A percentile compares a stretch with the other conserved stretches of the same genome.
phyloP scores from a whole-genome alignment of 2,888 invertebrate genomes.

The Villa cingulata region DNA sequence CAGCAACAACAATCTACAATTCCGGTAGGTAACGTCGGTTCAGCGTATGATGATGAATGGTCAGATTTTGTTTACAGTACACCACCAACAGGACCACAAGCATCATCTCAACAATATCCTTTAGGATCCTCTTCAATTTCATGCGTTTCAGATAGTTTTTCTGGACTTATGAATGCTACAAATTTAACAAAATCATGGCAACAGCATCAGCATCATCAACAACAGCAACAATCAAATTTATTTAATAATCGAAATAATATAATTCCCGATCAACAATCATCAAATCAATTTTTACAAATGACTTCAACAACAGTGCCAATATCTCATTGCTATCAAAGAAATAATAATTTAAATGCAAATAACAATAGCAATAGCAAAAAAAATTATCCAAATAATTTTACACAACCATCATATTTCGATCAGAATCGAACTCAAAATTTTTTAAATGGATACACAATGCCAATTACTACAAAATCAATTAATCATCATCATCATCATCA shows the following conservation, averaged over 20 bases:
- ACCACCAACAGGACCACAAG: constrained; percentile 18
- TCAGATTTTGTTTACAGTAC: constrained; percentile 43
- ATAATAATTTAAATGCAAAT: neutral
- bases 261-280: constrained; percentile 17
- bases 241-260: too few relatives aligned
- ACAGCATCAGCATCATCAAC: constrained; percentile 1
- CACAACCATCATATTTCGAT: neutral
- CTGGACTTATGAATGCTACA: neutral
- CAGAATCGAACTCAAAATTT: neutral
- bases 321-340: neutral
- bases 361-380: neutral
- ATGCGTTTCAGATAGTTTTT: neutral
- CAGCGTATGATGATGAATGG: constrained; percentile 39
- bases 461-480: too few relatives aligned
- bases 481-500: too few relatives aligned
- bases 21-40: neutral
- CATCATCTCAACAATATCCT: constrained; percentile 18
- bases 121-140: constrained; percentile 6
- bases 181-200: neutral
- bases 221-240: constrained; percentile 22
- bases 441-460: neutral
- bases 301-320: constrained; percentile 10
- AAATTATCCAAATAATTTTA: neutral
- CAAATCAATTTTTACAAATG: constrained; percentile 9
- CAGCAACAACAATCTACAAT: neutral